These are phyloP conservation scores for Noctilio leporinus DNA, from an alignment of 2,113 vertebrate species.

Conservation along the genomic window DNA sequence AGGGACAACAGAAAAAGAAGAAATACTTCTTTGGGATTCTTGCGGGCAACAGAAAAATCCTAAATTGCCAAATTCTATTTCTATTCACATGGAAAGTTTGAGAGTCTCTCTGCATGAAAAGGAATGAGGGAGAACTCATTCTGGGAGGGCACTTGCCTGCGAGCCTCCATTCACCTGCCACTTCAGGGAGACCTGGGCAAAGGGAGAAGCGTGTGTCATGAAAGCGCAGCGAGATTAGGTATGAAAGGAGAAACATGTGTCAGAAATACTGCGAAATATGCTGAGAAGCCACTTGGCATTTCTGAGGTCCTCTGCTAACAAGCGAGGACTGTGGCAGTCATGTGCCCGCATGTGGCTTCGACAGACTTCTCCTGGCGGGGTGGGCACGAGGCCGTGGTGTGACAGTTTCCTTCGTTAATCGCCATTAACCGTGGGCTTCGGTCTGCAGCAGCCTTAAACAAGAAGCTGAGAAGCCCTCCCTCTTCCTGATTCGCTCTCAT, in stretches of 20 bases:
- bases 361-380: not conserved
- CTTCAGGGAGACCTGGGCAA: not conserved
- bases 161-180: not conserved
- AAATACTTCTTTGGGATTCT: not conserved
- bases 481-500: not conserved
- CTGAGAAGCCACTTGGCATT: not conserved
- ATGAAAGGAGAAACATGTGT: not conserved
- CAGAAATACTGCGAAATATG: constrained; percentile 10
- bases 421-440: not conserved
- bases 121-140: not conserved
- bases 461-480: not conserved
- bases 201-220: not conserved
- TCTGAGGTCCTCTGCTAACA: not conserved
- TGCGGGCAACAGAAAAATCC: not conserved
- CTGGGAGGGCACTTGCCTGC: not conserved
- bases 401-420: not conserved
- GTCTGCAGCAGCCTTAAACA: constrained; percentile 30
- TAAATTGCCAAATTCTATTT: not conserved
- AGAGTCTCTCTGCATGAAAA: not conserved
- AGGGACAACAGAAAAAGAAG: not conserved
- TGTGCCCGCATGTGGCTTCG: not conserved
- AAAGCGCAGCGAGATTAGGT: not conserved
- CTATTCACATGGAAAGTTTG: not conserved
- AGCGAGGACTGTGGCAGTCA: not conserved
- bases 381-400: not conserved